A percentile compares a stretch with the other conserved stretches of the same genome.
Evolutionary conservation across 2,888 invertebrate genomes (phyloP).

Genomic region (Gonocerus acuteangulatus): DNA sequence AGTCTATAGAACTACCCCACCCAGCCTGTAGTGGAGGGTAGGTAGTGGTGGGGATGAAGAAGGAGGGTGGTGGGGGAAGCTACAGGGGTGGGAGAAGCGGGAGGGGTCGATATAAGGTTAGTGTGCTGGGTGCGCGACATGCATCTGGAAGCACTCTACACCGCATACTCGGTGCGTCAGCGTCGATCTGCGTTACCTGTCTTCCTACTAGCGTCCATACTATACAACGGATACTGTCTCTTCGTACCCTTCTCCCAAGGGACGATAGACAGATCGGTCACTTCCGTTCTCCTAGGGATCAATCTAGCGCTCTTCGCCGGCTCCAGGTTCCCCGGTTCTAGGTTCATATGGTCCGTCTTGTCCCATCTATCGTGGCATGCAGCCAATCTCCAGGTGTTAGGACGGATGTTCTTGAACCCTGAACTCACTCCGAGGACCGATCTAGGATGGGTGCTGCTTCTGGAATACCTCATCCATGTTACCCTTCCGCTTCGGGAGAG

Average conservation of each 20-base stretch:
- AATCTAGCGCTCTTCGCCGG: constrained; percentile 42
- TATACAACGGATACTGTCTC: constrained; percentile 57
- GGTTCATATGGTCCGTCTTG: constrained; percentile 50
- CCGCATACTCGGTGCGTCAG: constrained; percentile 63
- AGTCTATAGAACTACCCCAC: too few relatives aligned
- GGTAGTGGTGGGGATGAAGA: constrained; percentile 9
- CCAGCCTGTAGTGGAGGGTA: too few relatives aligned
- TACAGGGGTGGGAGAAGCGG: constrained; percentile 3
- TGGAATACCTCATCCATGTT: constrained; percentile 65
- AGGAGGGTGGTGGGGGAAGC: constrained; percentile 13
- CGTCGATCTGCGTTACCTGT: constrained; percentile 62
- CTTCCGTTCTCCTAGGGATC: constrained; percentile 44
- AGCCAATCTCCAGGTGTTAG: constrained; percentile 54
- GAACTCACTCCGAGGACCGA: constrained; percentile 56
- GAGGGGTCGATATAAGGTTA: constrained; percentile 8
- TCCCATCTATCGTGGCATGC: constrained; percentile 60
- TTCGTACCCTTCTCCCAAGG: constrained; percentile 45
- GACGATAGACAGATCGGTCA: constrained; percentile 40
- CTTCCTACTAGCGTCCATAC: constrained; percentile 58
- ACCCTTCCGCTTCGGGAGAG: constrained; percentile 61
- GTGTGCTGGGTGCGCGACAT: constrained; percentile 41
- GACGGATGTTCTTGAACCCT: constrained; percentile 55
- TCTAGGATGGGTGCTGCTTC: constrained; percentile 62
- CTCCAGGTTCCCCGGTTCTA: constrained; percentile 5
- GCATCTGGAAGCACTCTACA: constrained; percentile 61